These are phyloP conservation scores for Isaurus tuberculatus DNA, from an alignment of 92 coral and sea anemone genomes.

Conservation along the genomic window DNA sequence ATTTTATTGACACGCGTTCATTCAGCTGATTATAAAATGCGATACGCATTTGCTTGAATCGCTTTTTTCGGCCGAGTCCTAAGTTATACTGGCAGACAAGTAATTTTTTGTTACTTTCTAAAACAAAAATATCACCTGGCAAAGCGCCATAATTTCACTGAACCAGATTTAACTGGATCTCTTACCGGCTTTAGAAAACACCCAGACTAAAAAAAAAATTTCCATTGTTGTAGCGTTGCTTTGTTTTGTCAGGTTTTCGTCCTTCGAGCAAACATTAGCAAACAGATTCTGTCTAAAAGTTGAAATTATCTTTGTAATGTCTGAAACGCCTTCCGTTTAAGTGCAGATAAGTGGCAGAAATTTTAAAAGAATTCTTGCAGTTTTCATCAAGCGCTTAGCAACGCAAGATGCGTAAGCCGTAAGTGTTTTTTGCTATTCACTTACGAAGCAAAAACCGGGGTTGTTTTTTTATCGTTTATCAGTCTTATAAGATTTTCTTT, in stretches of 20 bases:
- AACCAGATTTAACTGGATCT: not conserved
- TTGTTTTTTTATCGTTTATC: not conserved
- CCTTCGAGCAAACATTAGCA: constrained; percentile 10
- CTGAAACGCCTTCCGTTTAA: constrained; percentile 26
- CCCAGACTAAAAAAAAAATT: not conserved
- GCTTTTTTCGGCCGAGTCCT: no score
- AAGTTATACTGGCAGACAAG: not conserved
- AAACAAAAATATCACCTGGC: not conserved
- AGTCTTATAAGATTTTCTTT: not conserved
- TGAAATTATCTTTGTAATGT: not conserved
- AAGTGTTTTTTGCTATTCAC: not conserved
- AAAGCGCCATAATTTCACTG: not conserved
- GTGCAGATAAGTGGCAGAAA: constrained; percentile 29
- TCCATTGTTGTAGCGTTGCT: not conserved
- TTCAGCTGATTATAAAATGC: no score
- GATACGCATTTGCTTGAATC: no score
- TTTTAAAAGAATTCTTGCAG: constrained; percentile 32
- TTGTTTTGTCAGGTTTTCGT: constrained; percentile 7
- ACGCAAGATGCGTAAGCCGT: not conserved
- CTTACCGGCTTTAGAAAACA: not conserved
- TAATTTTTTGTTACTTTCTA: not conserved
- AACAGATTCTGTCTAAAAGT: constrained; percentile 2
- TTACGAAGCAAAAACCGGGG: not conserved
- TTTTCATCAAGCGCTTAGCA: constrained; percentile 38
- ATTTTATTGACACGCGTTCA: no score